Conservation (phyloP, 2,113 vertebrate genomes). For the Alouatta palliata region DNA sequence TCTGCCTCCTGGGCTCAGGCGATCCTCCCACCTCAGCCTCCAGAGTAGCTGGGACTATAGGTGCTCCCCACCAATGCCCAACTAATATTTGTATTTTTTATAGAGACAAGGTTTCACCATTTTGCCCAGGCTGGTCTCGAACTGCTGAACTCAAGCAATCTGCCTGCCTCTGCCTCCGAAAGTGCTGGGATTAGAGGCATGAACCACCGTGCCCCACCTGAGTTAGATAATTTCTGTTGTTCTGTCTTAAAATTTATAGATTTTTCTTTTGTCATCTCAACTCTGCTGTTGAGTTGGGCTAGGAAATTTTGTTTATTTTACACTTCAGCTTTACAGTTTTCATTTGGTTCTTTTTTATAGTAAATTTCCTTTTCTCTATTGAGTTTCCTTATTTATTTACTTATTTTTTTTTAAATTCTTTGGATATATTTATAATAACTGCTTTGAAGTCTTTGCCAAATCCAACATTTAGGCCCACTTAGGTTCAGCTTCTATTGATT, state of each 20-base stretch:
- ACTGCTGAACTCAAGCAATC: too few relatives aligned
- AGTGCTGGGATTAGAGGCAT: too few relatives aligned
- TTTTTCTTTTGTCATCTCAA: not conserved
- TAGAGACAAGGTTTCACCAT: too few relatives aligned
- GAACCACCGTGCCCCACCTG: too few relatives aligned
- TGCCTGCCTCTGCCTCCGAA: too few relatives aligned
- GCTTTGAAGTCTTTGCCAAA: slow-evolving; percentile 41
- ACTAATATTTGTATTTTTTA: too few relatives aligned
- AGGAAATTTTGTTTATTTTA: not conserved
- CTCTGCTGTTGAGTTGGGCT: not conserved
- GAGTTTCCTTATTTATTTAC: not conserved
- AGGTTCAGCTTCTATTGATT: slow-evolving; percentile 20
- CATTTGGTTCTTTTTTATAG: not conserved
- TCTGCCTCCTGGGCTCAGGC: too few relatives aligned
- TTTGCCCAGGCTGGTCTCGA: too few relatives aligned
- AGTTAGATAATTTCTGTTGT: not conserved
- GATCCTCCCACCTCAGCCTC: too few relatives aligned
- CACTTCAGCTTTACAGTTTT: slow-evolving; percentile 29
- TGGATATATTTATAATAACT: slow-evolving; percentile 15
- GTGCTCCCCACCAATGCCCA: too few relatives aligned
- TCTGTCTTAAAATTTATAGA: not conserved
- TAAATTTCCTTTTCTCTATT: slow-evolving; percentile 11
- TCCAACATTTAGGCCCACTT: not conserved
- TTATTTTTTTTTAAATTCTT: slow-evolving; percentile 25
- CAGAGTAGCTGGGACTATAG: too few relatives aligned